Conservation (phyloP, 2,113 vertebrate species). For the Mustelus asterias region DNA sequence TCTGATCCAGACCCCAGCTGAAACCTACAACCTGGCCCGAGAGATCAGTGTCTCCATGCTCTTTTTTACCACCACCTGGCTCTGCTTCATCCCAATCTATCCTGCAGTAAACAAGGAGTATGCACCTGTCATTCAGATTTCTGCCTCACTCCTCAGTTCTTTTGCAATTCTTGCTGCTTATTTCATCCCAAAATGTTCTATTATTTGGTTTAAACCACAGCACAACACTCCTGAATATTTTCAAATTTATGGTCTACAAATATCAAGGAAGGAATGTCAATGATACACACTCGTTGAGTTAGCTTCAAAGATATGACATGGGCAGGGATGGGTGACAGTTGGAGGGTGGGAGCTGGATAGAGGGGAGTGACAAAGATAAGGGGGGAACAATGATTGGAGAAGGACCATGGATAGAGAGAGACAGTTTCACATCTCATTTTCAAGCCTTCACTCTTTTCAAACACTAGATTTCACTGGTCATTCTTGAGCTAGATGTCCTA, state of each 20-base stretch:
- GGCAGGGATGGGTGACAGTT: background rate
- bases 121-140: constrained; percentile 53
- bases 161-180: constrained; percentile 61
- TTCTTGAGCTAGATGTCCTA: background rate
- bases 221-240: constrained; percentile 67
- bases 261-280: constrained; percentile 36
- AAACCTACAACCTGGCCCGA: constrained; percentile 66
- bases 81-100: constrained; percentile 69
- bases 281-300: background rate
- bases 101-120: constrained; percentile 48
- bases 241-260: constrained; percentile 52
- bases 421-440: background rate
- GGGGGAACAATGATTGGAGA: background rate
- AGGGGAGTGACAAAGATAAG: background rate
- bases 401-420: background rate
- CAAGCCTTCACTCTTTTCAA: background rate
- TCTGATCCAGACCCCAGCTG: constrained; percentile 60
- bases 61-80: constrained; percentile 65
- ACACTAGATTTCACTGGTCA: background rate
- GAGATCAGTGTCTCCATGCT: constrained; percentile 71
- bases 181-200: constrained; percentile 71
- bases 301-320: background rate
- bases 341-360: background rate
- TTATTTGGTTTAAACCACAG: constrained; percentile 62
- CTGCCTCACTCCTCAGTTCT: constrained; percentile 53